Base-by-base conservation (phyloP, 37 sponge, comb jelly and placozoan genomes). In the Cliona cf. orientalis region DNA sequence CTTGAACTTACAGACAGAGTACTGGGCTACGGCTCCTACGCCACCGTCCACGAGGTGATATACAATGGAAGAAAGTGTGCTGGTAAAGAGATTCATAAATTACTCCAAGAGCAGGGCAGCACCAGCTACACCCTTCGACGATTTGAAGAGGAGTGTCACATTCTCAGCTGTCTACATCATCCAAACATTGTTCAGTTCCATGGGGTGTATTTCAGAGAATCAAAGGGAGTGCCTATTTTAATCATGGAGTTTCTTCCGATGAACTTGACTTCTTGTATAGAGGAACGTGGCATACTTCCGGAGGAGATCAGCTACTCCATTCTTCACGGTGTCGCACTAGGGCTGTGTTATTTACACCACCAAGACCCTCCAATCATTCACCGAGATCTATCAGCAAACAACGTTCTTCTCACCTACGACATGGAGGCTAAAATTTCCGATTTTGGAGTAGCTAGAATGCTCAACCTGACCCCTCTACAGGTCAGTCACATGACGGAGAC, bases 261-360 rank as follows among this genome's bases (percentile, higher is more conserved):
- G 7, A 49, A 55, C 22, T 57, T 80, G 19, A n/a, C 68, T 19
- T 14, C 49, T 17, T 65, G 39, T 39, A 23, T 80, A 22, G 36
- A 46, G 12, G 34, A 31, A 4, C 33, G 46, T 58, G 17, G 40
- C 11, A 46, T 25, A 12, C 80, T 80, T 19, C 67, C 80, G 28
- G 39, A 80, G 45, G 65, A 80, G 36, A 39, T 68, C 57, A 71
- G 29, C 46, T 71, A 71, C 28, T 33, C 43, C 37, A 67, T 80
- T 12, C 43, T 80, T n/a, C 69, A 46, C n/a, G 66, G 69, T 5
- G 80, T 80, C 37, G 68, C 80, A 17, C 37, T 46, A 42, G 80
- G 69, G 19, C 57, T 80, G 68, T 32, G 43, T 25, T 80, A 80
- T 58, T 42, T 80, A 29, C 80, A 80, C 55, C 29, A 46, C 40